Evolutionary conservation across 2,113 vertebrate genomes (phyloP).

Genomic region (Oceanodroma tethys): DNA sequence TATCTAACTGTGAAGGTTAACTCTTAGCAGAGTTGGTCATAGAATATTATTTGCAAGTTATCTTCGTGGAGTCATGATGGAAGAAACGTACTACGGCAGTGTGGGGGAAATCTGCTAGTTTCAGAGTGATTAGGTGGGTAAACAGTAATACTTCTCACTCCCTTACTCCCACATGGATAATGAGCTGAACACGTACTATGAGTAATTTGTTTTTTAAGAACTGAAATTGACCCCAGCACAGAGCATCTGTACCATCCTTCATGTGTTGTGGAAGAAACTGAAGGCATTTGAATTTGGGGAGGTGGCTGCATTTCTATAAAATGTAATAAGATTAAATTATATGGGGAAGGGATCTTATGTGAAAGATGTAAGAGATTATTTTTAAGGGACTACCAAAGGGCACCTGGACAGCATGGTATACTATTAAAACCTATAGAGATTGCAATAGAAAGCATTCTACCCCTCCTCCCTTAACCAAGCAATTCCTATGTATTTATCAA

Average conservation of each 20-base stretch:
- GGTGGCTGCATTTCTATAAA: not conserved
- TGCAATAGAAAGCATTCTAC: not conserved
- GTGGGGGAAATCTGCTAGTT: not conserved
- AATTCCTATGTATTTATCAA: not conserved
- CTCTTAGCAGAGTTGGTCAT: not conserved
- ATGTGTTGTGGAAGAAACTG: not conserved
- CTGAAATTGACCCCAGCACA: not conserved
- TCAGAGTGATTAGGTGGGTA: not conserved
- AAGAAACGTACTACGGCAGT: not conserved
- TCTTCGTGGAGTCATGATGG: not conserved
- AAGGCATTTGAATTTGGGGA: not conserved
- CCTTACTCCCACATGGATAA: constrained; percentile 12
- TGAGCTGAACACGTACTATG: not conserved
- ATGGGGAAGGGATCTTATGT: not conserved
- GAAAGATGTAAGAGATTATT: not conserved
- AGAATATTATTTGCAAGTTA: not conserved
- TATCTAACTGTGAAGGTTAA: not conserved
- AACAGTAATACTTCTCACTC: not conserved
- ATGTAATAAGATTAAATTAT: not conserved
- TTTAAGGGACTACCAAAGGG: not conserved
- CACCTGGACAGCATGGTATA: not conserved
- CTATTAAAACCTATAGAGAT: not conserved
- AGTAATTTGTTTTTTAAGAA: constrained; percentile 53
- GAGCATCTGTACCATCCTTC: not conserved
- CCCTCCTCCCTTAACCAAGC: not conserved